Conservation (phyloP, 2,113 vertebrate genomes). For the Porphyrio hochstetteri region DNA sequence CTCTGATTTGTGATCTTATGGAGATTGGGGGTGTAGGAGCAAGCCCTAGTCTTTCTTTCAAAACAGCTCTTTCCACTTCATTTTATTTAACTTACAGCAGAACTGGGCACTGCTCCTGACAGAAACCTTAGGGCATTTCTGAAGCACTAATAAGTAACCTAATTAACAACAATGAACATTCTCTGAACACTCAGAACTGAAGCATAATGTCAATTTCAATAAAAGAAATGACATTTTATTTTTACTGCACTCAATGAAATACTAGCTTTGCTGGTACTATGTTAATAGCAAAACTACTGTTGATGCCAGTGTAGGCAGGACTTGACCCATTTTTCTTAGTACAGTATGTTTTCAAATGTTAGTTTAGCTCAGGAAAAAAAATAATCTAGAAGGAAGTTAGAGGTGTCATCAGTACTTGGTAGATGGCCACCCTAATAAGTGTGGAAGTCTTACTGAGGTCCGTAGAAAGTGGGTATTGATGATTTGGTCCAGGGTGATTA, state of each 20-base stretch:
- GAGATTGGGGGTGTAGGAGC: background rate
- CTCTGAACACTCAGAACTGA: conserved; percentile 8
- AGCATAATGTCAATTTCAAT: background rate
- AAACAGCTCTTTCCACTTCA: conserved; percentile 12
- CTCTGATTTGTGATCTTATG: background rate
- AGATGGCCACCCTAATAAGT: background rate
- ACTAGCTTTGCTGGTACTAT: background rate
- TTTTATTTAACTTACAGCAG: background rate
- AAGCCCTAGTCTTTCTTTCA: background rate
- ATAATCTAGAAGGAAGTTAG: background rate
- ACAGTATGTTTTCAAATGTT: background rate
- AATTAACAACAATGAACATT: background rate
- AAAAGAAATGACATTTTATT: background rate
- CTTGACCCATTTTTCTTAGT: background rate
- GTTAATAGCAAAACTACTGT: background rate
- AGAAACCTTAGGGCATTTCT: background rate
- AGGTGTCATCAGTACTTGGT: background rate
- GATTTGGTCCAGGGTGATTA: background rate
- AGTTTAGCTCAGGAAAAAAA: background rate
- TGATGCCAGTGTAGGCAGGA: background rate
- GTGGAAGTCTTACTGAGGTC: background rate
- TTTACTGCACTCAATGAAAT: background rate
- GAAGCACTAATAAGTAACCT: background rate
- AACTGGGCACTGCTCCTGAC: background rate
- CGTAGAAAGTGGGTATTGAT: background rate